A percentile compares a stretch with the other conserved stretches of the same genome.
These are phyloP conservation scores for Nephrotoma flavescens DNA, from an alignment of 2,888 invertebrate genomes.

Conservation along the genomic window DNA sequence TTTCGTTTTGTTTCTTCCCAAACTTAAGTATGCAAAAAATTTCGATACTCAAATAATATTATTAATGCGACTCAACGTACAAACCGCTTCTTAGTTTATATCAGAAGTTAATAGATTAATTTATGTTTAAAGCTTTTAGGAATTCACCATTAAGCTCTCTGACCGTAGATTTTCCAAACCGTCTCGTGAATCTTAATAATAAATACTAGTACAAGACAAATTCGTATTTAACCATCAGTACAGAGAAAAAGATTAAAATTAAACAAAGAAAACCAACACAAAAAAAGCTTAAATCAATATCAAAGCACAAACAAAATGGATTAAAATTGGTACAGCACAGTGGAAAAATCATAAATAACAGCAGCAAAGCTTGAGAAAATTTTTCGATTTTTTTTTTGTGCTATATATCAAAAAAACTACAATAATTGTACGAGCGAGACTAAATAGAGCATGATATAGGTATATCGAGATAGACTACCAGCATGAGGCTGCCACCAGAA, in stretches of 20 bases:
- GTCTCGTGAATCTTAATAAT: background rate
- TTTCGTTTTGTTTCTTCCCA: background rate
- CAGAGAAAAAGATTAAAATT: background rate
- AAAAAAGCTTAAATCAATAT: background rate
- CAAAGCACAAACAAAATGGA: background rate
- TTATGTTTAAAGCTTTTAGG: background rate
- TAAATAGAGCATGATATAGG: background rate
- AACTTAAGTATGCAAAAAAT: too few species aligned
- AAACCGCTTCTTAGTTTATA: background rate
- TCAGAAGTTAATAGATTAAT: background rate
- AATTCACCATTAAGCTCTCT: background rate
- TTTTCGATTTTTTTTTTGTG: background rate
- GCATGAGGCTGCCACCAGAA: background rate
- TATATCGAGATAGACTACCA: background rate
- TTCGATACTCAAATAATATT: background rate
- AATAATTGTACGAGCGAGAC: background rate
- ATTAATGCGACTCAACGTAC: background rate
- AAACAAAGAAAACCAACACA: background rate
- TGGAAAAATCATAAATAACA: background rate
- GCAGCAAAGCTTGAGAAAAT: background rate
- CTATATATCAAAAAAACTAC: background rate
- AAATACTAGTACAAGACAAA: background rate
- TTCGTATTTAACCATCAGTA: background rate
- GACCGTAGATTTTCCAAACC: background rate
- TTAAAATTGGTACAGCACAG: background rate